Base-by-base conservation (phyloP, 2,797 vertebrate genomes). In the Syngnathus acus region DNA sequence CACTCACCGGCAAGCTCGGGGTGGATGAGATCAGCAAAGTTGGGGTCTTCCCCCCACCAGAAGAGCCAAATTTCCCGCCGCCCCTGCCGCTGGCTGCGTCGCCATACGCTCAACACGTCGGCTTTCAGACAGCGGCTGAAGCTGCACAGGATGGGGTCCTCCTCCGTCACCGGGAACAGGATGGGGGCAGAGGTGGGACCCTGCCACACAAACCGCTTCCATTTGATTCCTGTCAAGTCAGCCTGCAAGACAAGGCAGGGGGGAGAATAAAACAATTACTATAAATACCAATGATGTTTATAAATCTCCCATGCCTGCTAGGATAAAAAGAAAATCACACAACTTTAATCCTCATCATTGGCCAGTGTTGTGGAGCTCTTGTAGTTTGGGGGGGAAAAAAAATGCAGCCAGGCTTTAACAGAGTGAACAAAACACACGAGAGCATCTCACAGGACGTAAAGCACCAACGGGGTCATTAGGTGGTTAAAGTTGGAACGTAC, bases 191-290 rank as follows among this genome's bases (percentile, higher is more conserved):
- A 97, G 37, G 93, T 96, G 84, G 95, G 94, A 75, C 97, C 96
- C 89, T 96, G 94, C 95, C 94, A 98, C 80, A 97, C 93, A 5
- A 95, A 98, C 85, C 94, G 92, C 90, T 96, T 97, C 97, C 97
- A 99, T 94, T 98, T 99, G 92, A 99, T 99, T 75, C 97, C 97
- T 0, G 95, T 97, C 82, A 99, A 92, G 91, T 99, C 97, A 77
- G 97, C 97, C 97, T 99, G 81, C 21, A 74, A 67, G 40, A 32
- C 65, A 37, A 61, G 47, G 61, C 26, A 13, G 42, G 11, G 6
- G 42, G 50, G n/a, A 14, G 37, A 26, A 38, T 7, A 16, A 16
- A 32, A 32, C 2, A 26, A 26, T 26, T 26, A 26, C 26, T 2
- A 3, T 32, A 32, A 32, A 32, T 32, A 32, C 26, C 26, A 32